Evolutionary conservation across 2,113 vertebrate species (phyloP).

Genomic region (Poeciliopsis occidentalis): DNA sequence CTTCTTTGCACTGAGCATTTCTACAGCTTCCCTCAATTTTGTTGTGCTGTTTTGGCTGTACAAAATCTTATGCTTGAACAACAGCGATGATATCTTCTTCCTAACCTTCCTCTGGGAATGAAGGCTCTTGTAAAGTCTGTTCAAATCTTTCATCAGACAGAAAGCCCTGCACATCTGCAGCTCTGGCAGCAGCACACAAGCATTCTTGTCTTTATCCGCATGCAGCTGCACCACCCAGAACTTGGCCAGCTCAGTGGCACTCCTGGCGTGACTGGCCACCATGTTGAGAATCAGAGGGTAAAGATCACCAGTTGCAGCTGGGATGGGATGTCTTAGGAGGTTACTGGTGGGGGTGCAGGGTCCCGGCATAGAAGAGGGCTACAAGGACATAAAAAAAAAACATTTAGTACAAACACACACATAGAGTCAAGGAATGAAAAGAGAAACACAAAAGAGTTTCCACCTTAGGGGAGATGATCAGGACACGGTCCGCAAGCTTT

Average conservation of each 20-base stretch:
- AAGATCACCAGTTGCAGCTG: constrained; percentile 76
- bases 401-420: too few species aligned
- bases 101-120: constrained; percentile 7
- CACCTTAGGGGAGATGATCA: constrained; percentile 75
- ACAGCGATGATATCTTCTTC: background rate
- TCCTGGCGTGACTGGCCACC: constrained; percentile 76
- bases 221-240: constrained; percentile 81
- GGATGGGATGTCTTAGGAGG: constrained; percentile 31
- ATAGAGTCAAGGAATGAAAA: background rate
- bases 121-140: constrained; percentile 66
- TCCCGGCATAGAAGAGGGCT: constrained; percentile 6
- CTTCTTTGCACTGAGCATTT: constrained; percentile 18
- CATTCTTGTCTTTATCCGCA: constrained; percentile 11
- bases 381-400: background rate
- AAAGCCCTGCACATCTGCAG: constrained; percentile 76
- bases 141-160: constrained; percentile 79
- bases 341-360: background rate
- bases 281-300: constrained; percentile 83
- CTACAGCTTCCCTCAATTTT: constrained; percentile 54
- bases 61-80: background rate
- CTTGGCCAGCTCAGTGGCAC: constrained; percentile 61
- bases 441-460: background rate
- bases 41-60: constrained; percentile 12
- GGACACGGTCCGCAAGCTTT: constrained; percentile 71
- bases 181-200: constrained; percentile 43